Base-by-base conservation (phyloP, 1,140 invertebrate species). In the Anastrepha obliqua region DNA sequence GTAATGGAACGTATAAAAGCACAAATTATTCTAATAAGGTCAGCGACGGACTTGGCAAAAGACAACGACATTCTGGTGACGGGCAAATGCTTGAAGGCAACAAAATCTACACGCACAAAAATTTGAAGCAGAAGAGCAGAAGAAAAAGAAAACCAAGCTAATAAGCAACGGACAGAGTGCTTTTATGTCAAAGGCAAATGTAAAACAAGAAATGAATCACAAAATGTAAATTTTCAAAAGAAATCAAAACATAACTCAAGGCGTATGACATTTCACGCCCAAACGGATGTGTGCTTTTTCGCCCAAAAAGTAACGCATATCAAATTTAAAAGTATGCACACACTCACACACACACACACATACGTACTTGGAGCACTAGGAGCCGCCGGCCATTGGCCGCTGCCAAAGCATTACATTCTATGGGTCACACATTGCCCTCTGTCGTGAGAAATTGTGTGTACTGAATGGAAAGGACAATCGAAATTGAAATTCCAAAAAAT, bases 401-500 rank as follows among this genome's bases (percentile, higher is more conserved):
- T 20, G 64, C 15, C 67, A 2, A 55, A 55, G 0, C 51, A 55
- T 11, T 3, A 6, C 11, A 2, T 55, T 55, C 51, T 8, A 8
- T 55, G 6, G 51, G 51, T 55, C 51, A 55, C 6, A 55, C 51
- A 55, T 11, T 55, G 11, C 11, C 51, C 51, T 55, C 51, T 11
- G 11, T 11, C 51, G 6, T 8, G 11, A 55, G 51, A 55, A 55
- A 11, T 11, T 55, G 51, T 55, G 67, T 44, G 67, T 17, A 74
- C 39, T 74, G 67, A 6, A n/a, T 42, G 67, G 44, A 74, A 17
- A 74, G 42, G 42, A 74, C 67, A 44, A 42, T 67, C 6, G 2
- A 67, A 67, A 67, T 67, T 67, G 65, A 67, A 67, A 67, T 67
- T 8, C 9, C 65, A 29, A 74, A 47, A 44, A 74, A 42, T 74